Evolutionary conservation across 2,113 vertebrate genomes (phyloP).

Genomic region (Tonatia bakeri): DNA sequence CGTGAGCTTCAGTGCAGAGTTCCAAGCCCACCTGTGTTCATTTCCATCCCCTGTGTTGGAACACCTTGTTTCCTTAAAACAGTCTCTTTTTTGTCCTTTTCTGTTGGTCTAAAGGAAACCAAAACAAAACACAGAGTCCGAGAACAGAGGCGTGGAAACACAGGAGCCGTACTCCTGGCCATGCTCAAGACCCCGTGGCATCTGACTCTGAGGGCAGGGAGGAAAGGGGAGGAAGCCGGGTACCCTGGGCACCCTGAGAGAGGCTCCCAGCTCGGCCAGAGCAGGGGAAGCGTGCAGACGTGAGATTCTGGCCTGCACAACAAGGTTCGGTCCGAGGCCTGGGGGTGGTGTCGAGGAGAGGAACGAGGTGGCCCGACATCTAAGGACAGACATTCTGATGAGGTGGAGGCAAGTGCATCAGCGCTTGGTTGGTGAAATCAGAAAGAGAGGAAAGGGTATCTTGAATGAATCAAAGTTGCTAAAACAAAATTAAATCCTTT

Average conservation of each 20-base stretch:
- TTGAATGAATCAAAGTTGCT: slow-evolving; percentile 10
- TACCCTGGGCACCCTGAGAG: background rate
- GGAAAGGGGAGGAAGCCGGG: background rate
- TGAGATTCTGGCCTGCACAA: background rate
- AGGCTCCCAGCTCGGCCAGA: background rate
- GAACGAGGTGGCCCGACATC: background rate
- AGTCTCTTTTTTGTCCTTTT: slow-evolving; percentile 35
- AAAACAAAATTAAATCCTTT: background rate
- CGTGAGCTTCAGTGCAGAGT: slow-evolving; percentile 48
- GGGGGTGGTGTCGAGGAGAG: background rate
- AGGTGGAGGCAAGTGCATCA: rapidly evolving
- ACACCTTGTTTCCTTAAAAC: slow-evolving; percentile 49
- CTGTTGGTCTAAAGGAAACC: slow-evolving; percentile 56
- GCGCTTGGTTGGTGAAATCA: background rate
- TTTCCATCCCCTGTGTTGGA: background rate
- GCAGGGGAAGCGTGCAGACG: background rate
- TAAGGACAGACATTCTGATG: background rate
- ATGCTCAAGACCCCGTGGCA: slow-evolving; percentile 14
- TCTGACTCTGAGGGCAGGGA: background rate
- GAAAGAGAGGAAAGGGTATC: background rate
- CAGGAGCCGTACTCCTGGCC: slow-evolving; percentile 55
- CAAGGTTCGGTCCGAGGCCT: background rate
- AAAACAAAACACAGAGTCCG: background rate
- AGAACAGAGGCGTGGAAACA: slow-evolving; percentile 57
- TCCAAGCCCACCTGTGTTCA: slow-evolving; percentile 44